Conservation (phyloP, 2,113 vertebrate species). For the Tamias sibiricus region DNA sequence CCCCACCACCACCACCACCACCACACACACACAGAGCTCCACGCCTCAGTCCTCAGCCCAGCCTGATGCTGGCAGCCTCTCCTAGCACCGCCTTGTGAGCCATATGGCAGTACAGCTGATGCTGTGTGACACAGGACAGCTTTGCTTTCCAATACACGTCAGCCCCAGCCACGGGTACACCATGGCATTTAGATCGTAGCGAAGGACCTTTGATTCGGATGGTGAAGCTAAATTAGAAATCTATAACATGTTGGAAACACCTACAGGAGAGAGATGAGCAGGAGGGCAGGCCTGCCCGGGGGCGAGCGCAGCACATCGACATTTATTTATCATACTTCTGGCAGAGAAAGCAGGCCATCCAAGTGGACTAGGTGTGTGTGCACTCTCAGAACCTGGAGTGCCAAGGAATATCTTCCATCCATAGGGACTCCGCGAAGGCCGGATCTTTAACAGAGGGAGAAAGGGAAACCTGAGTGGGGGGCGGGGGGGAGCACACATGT, state of each 20-base stretch:
- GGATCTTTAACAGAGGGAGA: constrained; percentile 42
- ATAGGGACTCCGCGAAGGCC: not conserved
- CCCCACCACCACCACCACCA: too few species aligned
- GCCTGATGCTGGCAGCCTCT: constrained; percentile 83
- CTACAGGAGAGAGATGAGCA: constrained; percentile 64
- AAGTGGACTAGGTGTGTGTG: constrained; percentile 42
- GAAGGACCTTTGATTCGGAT: constrained; percentile 79
- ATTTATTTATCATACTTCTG: constrained; percentile 71
- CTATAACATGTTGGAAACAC: constrained; percentile 82
- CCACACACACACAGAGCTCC: not conserved
- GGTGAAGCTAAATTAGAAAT: constrained; percentile 83
- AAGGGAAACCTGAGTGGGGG: constrained; percentile 25
- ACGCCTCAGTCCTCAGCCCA: constrained; percentile 78
- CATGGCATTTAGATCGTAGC: constrained; percentile 87
- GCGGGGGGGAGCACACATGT: too few species aligned
- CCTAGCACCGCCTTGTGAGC: constrained; percentile 74
- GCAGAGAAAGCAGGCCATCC: constrained; percentile 75
- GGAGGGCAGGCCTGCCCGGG: not conserved
- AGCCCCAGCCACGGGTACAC: constrained; percentile 84
- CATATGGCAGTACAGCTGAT: constrained; percentile 88
- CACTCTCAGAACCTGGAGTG: not conserved
- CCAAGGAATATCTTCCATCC: not conserved
- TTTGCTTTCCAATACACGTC: constrained; percentile 83
- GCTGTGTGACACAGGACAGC: constrained; percentile 78
- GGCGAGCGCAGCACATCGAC: constrained; percentile 45